These are phyloP conservation scores for Stomatorhinus walkeri DNA, from an alignment of 2,797 vertebrate species.

Conservation along the genomic window DNA sequence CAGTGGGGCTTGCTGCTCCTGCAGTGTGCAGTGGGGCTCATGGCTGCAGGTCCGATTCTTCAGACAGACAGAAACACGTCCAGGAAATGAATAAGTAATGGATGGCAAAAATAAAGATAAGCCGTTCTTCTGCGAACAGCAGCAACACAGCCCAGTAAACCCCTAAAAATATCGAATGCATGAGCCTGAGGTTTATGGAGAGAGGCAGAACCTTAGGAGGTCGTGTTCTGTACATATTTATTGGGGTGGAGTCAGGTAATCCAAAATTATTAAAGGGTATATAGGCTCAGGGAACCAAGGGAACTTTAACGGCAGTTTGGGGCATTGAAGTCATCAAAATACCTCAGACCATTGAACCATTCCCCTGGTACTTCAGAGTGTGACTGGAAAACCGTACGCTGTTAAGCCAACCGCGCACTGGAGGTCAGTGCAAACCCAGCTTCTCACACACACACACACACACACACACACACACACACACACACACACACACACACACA, in stretches of 20 bases:
- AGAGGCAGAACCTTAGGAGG: slow-evolving; percentile 27
- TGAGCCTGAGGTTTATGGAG: slow-evolving; percentile 25
- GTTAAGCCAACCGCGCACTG: background rate
- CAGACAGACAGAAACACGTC: background rate
- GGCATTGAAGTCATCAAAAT: background rate
- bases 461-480: background rate
- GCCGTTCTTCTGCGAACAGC: slow-evolving; percentile 16
- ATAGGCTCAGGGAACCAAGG: slow-evolving; percentile 26
- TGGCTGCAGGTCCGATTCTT: background rate
- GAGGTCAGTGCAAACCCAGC: background rate
- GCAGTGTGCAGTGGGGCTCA: background rate
- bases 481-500: background rate
- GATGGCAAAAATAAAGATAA: background rate
- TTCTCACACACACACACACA: background rate
- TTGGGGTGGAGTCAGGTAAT: slow-evolving; percentile 37
- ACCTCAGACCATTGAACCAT: background rate
- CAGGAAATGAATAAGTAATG: background rate
- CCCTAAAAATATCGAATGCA: slow-evolving; percentile 30
- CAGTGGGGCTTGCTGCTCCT: background rate
- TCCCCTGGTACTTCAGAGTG: background rate
- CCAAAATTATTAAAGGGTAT: slow-evolving; percentile 32
- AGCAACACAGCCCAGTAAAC: background rate
- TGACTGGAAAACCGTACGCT: background rate
- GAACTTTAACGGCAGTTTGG: slow-evolving; percentile 33
- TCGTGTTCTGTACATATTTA: slow-evolving; percentile 38